phyloP scores from a whole-genome alignment of 2,113 vertebrate genomes.

The Bubo blakistoni region DNA sequence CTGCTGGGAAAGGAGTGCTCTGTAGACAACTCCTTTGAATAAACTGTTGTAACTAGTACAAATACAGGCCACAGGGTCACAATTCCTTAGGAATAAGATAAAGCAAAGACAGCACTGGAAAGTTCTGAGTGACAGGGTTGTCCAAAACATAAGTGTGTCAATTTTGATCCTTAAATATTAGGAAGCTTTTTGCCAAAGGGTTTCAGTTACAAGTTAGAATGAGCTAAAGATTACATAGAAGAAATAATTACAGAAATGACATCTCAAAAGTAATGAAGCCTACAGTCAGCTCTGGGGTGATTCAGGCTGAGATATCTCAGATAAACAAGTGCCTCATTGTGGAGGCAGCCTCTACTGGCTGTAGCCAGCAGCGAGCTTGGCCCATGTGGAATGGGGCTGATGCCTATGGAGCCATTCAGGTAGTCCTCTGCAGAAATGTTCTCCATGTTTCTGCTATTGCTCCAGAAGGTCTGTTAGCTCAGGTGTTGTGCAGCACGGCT shows the following conservation, averaged over 20 bases:
- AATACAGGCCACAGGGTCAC: neutral
- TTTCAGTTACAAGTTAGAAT: neutral
- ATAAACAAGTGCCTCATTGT: neutral
- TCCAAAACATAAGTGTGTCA: neutral
- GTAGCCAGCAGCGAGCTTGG: neutral
- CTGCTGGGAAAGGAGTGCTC: neutral
- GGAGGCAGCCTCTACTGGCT: neutral
- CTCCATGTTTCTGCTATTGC: fast-evolving
- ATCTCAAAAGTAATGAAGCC: neutral
- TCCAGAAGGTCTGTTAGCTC: neutral
- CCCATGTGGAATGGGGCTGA: neutral
- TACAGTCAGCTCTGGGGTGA: neutral
- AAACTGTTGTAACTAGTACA: neutral
- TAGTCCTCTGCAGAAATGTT: neutral
- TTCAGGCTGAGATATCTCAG: neutral
- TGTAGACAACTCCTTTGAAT: neutral
- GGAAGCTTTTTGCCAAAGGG: neutral
- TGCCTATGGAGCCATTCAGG: neutral
- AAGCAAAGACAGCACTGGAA: neutral
- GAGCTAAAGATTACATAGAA: slow-evolving; percentile 2
- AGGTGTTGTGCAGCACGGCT: neutral
- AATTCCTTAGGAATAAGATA: neutral
- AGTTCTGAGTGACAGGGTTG: neutral
- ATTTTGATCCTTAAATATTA: neutral
- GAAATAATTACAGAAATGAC: neutral